A percentile compares a stretch with the other conserved stretches of the same genome.
Evolutionary conservation across 2,797 vertebrate genomes (phyloP).

Genomic region (Caiman crocodilus): DNA sequence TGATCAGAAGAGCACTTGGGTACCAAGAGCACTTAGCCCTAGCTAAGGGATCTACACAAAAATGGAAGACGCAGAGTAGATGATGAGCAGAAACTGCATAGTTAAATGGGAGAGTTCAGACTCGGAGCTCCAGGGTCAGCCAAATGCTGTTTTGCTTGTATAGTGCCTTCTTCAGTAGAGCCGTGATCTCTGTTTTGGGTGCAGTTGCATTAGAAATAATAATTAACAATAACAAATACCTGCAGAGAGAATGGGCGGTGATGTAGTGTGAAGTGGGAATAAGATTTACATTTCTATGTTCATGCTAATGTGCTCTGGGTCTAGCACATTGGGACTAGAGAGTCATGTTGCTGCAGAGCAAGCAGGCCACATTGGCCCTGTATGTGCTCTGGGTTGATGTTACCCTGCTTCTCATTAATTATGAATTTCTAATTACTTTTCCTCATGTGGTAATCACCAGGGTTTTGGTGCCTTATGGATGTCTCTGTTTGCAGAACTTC

Average conservation of each 20-base stretch:
- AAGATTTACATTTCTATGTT: background rate
- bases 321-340: background rate
- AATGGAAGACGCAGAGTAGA: background rate
- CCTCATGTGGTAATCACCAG: background rate
- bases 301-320: background rate
- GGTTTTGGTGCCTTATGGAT: background rate
- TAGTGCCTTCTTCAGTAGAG: constrained; percentile 3
- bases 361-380: background rate
- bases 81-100: background rate
- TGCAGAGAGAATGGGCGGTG: background rate
- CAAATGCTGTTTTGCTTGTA: background rate
- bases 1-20: background rate
- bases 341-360: background rate
- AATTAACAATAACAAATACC: constrained; percentile 2
- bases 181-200: background rate
- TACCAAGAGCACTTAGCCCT: background rate
- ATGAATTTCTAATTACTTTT: background rate
- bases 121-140: background rate
- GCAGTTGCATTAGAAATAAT: background rate
- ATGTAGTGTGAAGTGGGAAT: background rate
- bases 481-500: background rate
- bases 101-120: background rate
- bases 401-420: constrained; percentile 18
- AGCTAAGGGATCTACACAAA: constrained; percentile 42
- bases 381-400: background rate